Evolutionary conservation across 2,888 invertebrate genomes (phyloP).

Genomic region (Hirtodrosophila duncani): DNA sequence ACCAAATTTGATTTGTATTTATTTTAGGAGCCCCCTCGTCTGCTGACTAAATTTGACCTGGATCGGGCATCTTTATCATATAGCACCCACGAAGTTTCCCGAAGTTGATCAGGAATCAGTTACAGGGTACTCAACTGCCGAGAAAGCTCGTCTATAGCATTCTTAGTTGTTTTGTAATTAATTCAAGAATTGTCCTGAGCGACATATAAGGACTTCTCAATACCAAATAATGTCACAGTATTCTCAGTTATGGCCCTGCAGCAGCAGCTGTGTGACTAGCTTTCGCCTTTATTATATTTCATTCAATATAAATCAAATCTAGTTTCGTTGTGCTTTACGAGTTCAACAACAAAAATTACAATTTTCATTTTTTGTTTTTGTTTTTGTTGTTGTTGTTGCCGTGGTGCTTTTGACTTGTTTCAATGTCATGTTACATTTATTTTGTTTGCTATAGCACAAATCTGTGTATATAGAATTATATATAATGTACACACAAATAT

Average conservation of each 20-base stretch:
- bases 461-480: constrained; percentile 3
- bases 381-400: constrained; percentile 49
- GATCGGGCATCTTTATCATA: too few species aligned
- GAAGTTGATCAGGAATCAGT: too few species aligned
- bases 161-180: too few species aligned
- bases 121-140: too few species aligned
- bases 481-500: not conserved
- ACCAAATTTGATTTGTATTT: too few species aligned
- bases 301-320: constrained; percentile 35
- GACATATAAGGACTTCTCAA: too few species aligned
- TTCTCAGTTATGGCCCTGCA: not conserved
- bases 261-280: not conserved
- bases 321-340: constrained; percentile 40
- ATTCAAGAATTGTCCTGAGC: too few species aligned
- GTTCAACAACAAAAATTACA: constrained; percentile 25
- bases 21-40: too few species aligned
- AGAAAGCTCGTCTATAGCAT: too few species aligned
- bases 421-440: constrained; percentile 69
- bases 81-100: too few species aligned
- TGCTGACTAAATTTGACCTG: too few species aligned
- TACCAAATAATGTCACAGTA: too few species aligned
- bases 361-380: constrained; percentile 6
- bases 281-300: not conserved
- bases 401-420: constrained; percentile 61
- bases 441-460: constrained; percentile 24